These are phyloP conservation scores for Leptopterna dolabrata DNA, from an alignment of 2,888 invertebrate species.

Conservation along the genomic window DNA sequence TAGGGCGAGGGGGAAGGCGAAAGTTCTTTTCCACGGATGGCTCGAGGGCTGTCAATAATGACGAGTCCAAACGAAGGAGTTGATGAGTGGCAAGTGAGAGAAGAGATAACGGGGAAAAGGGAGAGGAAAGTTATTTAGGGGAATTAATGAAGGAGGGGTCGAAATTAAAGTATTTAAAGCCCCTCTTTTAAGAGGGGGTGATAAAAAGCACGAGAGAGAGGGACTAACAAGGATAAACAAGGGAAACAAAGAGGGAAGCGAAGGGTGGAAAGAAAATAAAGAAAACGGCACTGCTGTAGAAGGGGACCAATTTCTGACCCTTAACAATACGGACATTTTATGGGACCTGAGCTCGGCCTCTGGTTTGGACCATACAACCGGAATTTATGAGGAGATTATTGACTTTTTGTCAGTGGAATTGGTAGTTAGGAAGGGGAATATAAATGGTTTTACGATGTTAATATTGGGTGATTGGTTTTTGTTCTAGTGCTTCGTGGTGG, in stretches of 20 bases:
- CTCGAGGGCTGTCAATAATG: slow-evolving; percentile 45
- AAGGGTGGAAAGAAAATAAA: slow-evolving; percentile 2
- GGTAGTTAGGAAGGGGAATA: not conserved
- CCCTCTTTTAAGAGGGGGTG: not conserved
- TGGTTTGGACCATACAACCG: not conserved
- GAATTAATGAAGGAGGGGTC: slow-evolving; percentile 37
- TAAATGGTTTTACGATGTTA: not conserved
- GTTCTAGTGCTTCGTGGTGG: not conserved
- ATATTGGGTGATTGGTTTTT: not conserved
- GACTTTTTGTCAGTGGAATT: slow-evolving; percentile 8
- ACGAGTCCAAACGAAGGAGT: slow-evolving; percentile 23
- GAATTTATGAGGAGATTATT: slow-evolving; percentile 31
- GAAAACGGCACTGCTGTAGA: not conserved
- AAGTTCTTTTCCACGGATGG: not conserved
- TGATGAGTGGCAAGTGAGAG: slow-evolving; percentile 19
- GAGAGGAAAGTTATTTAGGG: not conserved
- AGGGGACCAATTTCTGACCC: slow-evolving; percentile 20
- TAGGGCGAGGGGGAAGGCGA: not conserved
- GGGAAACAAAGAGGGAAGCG: not conserved
- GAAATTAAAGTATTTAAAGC: slow-evolving; percentile 40
- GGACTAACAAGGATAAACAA: slow-evolving; percentile 1
- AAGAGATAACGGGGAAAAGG: not conserved
- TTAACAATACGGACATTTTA: slow-evolving; percentile 12
- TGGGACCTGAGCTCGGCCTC: not conserved
- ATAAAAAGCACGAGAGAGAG: not conserved